phyloP scores from a whole-genome alignment of 2,113 vertebrate genomes.

The Petaurus breviceps region DNA sequence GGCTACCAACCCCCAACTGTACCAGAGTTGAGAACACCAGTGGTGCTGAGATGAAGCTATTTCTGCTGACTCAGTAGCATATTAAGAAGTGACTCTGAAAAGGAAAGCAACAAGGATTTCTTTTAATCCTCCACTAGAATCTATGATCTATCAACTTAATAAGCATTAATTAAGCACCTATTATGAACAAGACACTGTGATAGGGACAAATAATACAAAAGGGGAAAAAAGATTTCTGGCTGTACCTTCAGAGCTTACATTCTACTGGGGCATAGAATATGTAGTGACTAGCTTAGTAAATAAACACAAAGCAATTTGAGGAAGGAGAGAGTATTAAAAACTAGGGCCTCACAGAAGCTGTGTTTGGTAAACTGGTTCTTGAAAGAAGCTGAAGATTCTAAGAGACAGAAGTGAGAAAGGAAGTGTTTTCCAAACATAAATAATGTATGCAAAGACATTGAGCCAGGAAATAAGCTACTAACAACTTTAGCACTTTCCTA shows the following conservation, averaged over 20 bases:
- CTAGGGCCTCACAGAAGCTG: background rate
- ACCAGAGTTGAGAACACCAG: background rate
- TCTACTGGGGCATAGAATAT: background rate
- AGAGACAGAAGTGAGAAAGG: background rate
- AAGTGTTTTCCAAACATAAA: background rate
- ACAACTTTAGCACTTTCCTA: background rate
- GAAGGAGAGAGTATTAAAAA: background rate
- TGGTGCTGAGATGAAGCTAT: background rate
- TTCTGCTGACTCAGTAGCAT: background rate
- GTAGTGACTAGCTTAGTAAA: background rate
- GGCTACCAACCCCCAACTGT: background rate
- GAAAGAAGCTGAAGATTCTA: background rate
- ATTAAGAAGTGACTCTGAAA: background rate
- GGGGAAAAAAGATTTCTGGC: background rate
- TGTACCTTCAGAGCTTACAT: slow-evolving; percentile 17
- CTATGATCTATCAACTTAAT: slow-evolving; percentile 22
- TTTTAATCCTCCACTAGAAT: background rate
- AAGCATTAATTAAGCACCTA: slow-evolving; percentile 43
- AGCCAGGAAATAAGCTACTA: background rate
- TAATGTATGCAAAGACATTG: background rate
- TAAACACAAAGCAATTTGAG: background rate
- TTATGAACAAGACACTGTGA: background rate
- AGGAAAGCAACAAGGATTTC: background rate
- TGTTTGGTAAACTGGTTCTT: background rate
- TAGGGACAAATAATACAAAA: slow-evolving; percentile 1